Conservation (phyloP, 2,888 invertebrate species). For the Agrilus mali region DNA sequence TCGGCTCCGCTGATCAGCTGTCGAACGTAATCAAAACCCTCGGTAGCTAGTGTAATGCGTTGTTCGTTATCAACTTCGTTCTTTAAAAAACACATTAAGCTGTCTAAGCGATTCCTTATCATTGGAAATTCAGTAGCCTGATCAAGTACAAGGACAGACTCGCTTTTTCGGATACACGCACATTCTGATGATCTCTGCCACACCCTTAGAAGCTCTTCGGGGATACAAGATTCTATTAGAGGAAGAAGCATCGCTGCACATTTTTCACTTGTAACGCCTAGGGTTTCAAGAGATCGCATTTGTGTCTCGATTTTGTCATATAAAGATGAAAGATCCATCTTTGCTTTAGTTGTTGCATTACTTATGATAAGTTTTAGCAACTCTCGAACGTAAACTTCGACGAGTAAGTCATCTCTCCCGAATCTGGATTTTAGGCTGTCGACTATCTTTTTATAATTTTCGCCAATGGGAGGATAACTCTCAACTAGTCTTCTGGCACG, state of each 20-base stretch:
- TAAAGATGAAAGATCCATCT: constrained; percentile 8
- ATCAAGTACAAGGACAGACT: too few relatives aligned
- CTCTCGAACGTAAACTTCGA: constrained; percentile 22
- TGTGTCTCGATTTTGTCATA: constrained; percentile 21
- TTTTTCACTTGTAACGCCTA: constrained; percentile 19
- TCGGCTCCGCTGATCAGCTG: neutral
- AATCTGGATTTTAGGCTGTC: constrained; percentile 17
- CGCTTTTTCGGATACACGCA: too few relatives aligned
- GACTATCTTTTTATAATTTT: constrained; percentile 14
- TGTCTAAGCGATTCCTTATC: constrained; percentile 3
- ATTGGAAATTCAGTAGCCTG: too few relatives aligned
- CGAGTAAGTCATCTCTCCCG: constrained; percentile 18
- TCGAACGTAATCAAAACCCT: constrained; percentile 6
- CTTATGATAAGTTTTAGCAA: constrained; percentile 17
- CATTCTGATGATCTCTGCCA: constrained; percentile 13
- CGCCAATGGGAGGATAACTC: constrained; percentile 12
- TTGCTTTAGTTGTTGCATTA: too few relatives aligned
- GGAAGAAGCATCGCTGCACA: constrained; percentile 21
- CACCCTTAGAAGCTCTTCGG: constrained; percentile 15
- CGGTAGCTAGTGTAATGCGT: constrained; percentile 11
- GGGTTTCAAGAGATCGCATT: constrained; percentile 17
- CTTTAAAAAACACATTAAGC: constrained; percentile 13
- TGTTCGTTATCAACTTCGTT: constrained; percentile 18
- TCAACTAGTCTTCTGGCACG: constrained; percentile 13
- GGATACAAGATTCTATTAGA: constrained; percentile 21